phyloP scores from a whole-genome alignment of 1,140 invertebrate genomes.

The Neodiprion fabricii region DNA sequence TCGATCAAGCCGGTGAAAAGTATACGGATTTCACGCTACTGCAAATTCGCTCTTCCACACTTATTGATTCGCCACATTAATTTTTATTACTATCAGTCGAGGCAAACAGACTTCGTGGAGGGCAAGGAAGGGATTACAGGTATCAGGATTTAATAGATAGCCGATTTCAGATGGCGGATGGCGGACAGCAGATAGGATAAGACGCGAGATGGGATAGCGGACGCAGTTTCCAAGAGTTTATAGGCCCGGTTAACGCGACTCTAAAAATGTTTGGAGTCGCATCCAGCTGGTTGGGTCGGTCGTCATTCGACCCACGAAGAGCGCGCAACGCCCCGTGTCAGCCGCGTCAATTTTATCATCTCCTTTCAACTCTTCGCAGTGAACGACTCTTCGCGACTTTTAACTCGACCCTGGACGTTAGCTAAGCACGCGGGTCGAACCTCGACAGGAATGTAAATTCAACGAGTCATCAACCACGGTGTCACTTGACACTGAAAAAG shows the following conservation, averaged over 20 bases:
- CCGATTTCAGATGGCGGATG: conserved; percentile 1
- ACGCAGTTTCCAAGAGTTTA: neutral
- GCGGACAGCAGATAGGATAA: neutral
- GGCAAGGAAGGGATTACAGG: neutral
- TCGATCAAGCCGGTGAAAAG: too few species aligned
- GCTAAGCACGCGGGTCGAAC: neutral
- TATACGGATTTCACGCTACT: too few species aligned
- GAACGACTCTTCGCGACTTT: conserved; percentile 6
- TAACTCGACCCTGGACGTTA: neutral
- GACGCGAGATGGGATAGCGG: too few species aligned
- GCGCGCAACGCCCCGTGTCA: conserved; percentile 3
- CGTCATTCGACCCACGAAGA: neutral
- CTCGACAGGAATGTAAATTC: neutral
- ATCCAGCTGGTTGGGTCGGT: conserved; percentile 1
- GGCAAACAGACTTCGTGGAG: neutral
- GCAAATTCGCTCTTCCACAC: neutral
- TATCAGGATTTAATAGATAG: neutral
- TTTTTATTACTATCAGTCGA: neutral
- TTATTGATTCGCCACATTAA: neutral
- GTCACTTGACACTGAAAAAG: neutral
- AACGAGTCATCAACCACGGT: neutral
- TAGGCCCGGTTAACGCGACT: conserved; percentile 4
- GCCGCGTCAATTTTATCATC: conserved; percentile 1
- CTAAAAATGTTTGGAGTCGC: conserved; percentile 5
- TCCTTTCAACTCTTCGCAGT: neutral